A percentile compares a stretch with the other conserved stretches of the same genome.
phyloP scores from a whole-genome alignment of 2,888 invertebrate species.

The Dendrolimus houi region DNA sequence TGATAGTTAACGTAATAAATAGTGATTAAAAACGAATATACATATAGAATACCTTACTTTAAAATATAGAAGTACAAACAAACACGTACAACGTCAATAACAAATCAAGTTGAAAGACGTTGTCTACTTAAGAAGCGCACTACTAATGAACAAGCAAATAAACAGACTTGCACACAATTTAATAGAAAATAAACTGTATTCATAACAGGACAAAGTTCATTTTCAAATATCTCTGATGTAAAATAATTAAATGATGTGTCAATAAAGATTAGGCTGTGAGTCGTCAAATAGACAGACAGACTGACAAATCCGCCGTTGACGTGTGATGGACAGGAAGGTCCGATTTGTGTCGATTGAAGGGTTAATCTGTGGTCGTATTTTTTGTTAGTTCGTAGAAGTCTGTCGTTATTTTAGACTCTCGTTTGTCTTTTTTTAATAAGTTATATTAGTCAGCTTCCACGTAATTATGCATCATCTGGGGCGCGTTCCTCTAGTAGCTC shows the following conservation, averaged over 20 bases:
- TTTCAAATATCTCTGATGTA: not conserved
- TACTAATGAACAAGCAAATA: slow-evolving; percentile 15
- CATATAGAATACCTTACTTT: not conserved
- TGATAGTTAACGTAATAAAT: too few species aligned
- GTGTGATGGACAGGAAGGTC: slow-evolving; percentile 40
- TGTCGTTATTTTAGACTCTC: not conserved
- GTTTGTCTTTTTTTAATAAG: too few species aligned
- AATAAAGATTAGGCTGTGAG: slow-evolving; percentile 53
- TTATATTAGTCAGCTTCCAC: too few species aligned
- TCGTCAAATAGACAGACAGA: slow-evolving; percentile 37
- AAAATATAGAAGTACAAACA: not conserved
- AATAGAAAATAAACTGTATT: not conserved
- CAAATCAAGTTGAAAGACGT: slow-evolving; percentile 6
- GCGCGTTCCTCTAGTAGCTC: too few species aligned
- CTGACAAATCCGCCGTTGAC: slow-evolving; percentile 41
- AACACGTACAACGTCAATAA: not conserved
- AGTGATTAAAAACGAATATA: too few species aligned
- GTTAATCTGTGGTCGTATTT: slow-evolving; percentile 16
- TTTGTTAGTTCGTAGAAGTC: slow-evolving; percentile 1
- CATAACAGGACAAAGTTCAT: slow-evolving; percentile 3
- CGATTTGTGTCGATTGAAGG: slow-evolving; percentile 19
- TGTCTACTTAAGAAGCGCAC: slow-evolving; percentile 20
- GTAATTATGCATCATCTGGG: too few species aligned
- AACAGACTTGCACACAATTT: not conserved
- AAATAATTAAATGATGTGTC: slow-evolving; percentile 17